Conservation (phyloP, 35 echinoderm and acorn worm genomes). For the Lytechinus pictus region DNA sequence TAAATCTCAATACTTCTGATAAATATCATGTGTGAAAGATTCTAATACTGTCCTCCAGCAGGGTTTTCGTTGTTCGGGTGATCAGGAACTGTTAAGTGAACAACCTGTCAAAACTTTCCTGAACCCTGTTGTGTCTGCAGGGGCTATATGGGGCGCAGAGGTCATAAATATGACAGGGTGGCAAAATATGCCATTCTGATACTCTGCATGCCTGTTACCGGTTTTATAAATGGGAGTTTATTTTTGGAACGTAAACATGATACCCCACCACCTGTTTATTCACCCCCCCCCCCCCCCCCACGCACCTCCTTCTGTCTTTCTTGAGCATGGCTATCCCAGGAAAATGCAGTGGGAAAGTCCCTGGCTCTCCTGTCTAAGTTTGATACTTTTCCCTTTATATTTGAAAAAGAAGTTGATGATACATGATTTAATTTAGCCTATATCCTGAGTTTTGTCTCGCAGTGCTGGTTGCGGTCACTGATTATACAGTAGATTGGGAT, state of each 20-base stretch:
- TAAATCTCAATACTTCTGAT: not conserved
- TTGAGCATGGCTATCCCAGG: too few species aligned
- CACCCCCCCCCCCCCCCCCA: not conserved
- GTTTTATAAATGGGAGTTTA: not conserved
- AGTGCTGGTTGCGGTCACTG: too few species aligned
- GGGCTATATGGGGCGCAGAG: not conserved
- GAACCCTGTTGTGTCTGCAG: conserved; percentile 1
- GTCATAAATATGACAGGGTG: not conserved
- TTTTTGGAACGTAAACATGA: conserved; percentile 13
- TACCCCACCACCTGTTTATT: not conserved
- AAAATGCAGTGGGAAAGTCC: too few species aligned
- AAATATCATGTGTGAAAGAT: not conserved
- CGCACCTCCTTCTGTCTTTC: not conserved
- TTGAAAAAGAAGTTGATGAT: too few species aligned
- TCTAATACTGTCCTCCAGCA: not conserved
- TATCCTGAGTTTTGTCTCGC: too few species aligned
- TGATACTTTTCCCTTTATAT: too few species aligned
- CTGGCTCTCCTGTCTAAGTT: too few species aligned
- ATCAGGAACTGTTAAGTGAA: not conserved
- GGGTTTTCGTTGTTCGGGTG: not conserved
- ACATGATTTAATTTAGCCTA: too few species aligned
- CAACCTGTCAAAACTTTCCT: conserved; percentile 17
- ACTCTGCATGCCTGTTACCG: not conserved
- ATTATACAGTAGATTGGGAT: too few species aligned
- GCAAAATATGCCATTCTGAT: not conserved